A percentile compares a stretch with the other conserved stretches of the same genome.
Evolutionary conservation across 2,797 vertebrate species (phyloP).

Genomic region (Lithobates sylvaticus): DNA sequence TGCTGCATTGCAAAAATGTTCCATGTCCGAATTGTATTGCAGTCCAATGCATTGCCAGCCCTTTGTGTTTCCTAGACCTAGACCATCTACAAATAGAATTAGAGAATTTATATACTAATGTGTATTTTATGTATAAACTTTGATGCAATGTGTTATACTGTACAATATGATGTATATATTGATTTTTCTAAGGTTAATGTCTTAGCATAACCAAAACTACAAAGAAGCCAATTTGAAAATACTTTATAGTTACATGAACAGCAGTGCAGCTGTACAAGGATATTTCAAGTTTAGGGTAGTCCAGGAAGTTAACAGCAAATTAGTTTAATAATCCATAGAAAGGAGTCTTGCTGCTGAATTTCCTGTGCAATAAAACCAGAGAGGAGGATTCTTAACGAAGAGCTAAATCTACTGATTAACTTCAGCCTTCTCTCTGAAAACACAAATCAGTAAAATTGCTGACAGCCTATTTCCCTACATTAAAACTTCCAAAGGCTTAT

Average conservation of each 20-base stretch:
- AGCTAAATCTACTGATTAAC: slow-evolving; percentile 58
- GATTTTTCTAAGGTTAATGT: slow-evolving; percentile 19
- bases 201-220: slow-evolving; percentile 8
- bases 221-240: not conserved
- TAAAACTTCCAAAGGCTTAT: slow-evolving; percentile 44
- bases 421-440: slow-evolving; percentile 51
- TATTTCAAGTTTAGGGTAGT: slow-evolving; percentile 41
- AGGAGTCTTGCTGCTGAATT: slow-evolving; percentile 48
- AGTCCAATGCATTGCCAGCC: no score
- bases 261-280: slow-evolving; percentile 9
- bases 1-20: no score
- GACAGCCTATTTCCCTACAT: slow-evolving; percentile 48
- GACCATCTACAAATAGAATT: no score
- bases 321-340: slow-evolving; percentile 53
- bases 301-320: slow-evolving; percentile 39
- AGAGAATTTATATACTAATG: not conserved
- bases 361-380: slow-evolving; percentile 40
- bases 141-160: not conserved
- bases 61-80: no score
- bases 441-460: slow-evolving; percentile 58
- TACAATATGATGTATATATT: not conserved
- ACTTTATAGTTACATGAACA: not conserved
- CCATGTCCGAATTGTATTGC: no score
- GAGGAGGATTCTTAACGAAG: slow-evolving; percentile 34
- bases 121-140: not conserved